Base-by-base conservation (phyloP, 1,140 invertebrate genomes). In the Zaprionus gabonicus region DNA sequence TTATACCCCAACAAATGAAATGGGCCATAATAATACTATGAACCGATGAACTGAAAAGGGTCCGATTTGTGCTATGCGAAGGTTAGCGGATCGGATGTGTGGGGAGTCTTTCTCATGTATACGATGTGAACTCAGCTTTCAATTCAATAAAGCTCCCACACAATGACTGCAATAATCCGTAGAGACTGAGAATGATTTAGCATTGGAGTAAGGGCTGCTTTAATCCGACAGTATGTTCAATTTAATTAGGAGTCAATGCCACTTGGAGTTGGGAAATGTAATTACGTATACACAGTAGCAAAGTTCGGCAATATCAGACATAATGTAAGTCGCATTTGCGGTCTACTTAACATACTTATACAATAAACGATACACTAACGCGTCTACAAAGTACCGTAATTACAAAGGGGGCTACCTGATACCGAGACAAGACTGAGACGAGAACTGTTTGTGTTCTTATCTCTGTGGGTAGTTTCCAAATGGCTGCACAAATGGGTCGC, bases 11-110 rank as follows among this genome's bases (percentile, higher is more conserved):
- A 36, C 56, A 58, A 58, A 65, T 68, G 57, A 80, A 78, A 77
- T 71, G 75, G 70, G 65, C 78, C 66, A 74, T 80, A 70, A 80
- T 70, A 78, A 80, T 63, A 67, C 23, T 25, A 74, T 74, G 65
- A 10, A 34, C 59, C 46, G 71, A 74, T 78, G 38, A 28, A 46
- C 70, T 56, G 31, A 77, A 67, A 67, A 71, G 60, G 59, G 55
- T 58, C 51, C 17, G 28, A 74, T 57, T 31, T 58, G 12, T 51
- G 63, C 44, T 34, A 34, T 46, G 56, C 67, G 67, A 77, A 78
- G 72, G 60, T 71, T 69, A 78, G 31, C 71, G 58, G 53, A 63
- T 69, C 64, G 6, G 6, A 41, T 41, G 51, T 63, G 31, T 56
- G 34, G 41, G 15, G 38, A 41, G 38, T n/a, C 12, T 41, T 13